A percentile compares a stretch with the other conserved stretches of the same genome.
Conservation (phyloP, 2,888 invertebrate species). For the Spodoptera picta region DNA sequence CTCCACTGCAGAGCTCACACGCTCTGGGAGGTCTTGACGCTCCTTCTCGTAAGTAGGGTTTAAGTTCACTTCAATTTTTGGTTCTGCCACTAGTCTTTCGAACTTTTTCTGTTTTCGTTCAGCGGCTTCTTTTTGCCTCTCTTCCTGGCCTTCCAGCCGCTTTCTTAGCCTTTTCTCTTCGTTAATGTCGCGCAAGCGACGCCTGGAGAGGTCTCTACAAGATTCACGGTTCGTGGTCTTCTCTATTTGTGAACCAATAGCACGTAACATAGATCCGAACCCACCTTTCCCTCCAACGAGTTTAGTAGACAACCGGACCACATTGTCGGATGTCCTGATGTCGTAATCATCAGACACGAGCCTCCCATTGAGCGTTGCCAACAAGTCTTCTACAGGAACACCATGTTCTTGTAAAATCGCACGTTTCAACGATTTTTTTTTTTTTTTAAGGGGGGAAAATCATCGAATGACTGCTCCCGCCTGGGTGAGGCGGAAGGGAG, state of each 20-base stretch:
- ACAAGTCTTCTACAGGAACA: constrained; percentile 80
- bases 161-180: constrained; percentile 97
- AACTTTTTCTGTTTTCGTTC: constrained; percentile 93
- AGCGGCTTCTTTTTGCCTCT: constrained; percentile 93
- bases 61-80: constrained; percentile 93
- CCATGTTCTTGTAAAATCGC: constrained; percentile 77
- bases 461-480: too few species aligned
- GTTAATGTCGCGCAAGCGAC: constrained; percentile 98
- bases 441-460: too few species aligned
- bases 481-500: too few species aligned
- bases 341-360: constrained; percentile 64
- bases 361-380: constrained; percentile 88
- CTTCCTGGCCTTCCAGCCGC: constrained; percentile 96
- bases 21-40: constrained; percentile 92
- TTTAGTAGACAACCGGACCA: constrained; percentile 89
- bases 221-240: constrained; percentile 99
- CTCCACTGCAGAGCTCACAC: constrained; percentile 95
- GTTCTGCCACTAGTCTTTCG: constrained; percentile 92
- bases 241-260: constrained; percentile 99
- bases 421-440: too few species aligned
- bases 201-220: constrained; percentile 98
- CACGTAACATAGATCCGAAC: constrained; percentile 99
- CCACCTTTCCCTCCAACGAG: constrained; percentile 97
- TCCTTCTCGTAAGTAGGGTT: constrained; percentile 93
- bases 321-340: constrained; percentile 69